Evolutionary conservation across 2,888 invertebrate species (phyloP), one percentile per base, ranked within the genome.

Genomic region (Cetonia aurata): DNA sequence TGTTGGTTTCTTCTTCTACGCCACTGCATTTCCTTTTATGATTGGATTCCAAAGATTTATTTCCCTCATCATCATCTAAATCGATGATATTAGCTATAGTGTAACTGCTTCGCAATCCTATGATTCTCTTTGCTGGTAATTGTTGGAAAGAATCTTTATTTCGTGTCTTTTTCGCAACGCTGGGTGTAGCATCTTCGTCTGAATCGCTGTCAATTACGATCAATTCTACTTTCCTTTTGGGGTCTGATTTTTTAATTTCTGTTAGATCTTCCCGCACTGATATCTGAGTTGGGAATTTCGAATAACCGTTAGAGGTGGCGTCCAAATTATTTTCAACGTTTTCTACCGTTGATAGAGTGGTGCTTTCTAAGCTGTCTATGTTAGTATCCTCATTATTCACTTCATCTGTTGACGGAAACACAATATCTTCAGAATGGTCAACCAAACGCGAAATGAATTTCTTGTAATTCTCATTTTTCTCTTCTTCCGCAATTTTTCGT

Each of bases 151-250:
- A 17, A 6, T 59, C 44, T 10, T 12, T 4, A 15, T 17, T 59
- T 42, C 12, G 17, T 6, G 12, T 42, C 19, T 53, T 19, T 19
- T 9, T 6, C 6, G 25, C 17, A 25, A 25, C 25, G 4, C 25
- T 25, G 1, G 6, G 6, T 9, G 8, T 13, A 2, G 17, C 13
- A 31, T 62, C 62, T 25, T 62, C 62, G 1, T 62, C 62, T 9
- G 62, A 62, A 48, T 62, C 62, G 9, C 62, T 62, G 13, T 62
- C 62, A 31, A 62, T 62, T 1, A 62, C 33, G 8, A 62, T 62
- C 4, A 48, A 62, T 12, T 48, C 48, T 6, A 48, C 15, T 13
- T 31, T 48, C 8, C 62, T 25, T 46, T 60, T 46, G 25, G 46
- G 8, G 46, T 9, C 31, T 48, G 13, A 12, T 41, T 17, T 42